Conservation (phyloP, 2,888 invertebrate genomes). For the Microctonus aethiopoides region DNA sequence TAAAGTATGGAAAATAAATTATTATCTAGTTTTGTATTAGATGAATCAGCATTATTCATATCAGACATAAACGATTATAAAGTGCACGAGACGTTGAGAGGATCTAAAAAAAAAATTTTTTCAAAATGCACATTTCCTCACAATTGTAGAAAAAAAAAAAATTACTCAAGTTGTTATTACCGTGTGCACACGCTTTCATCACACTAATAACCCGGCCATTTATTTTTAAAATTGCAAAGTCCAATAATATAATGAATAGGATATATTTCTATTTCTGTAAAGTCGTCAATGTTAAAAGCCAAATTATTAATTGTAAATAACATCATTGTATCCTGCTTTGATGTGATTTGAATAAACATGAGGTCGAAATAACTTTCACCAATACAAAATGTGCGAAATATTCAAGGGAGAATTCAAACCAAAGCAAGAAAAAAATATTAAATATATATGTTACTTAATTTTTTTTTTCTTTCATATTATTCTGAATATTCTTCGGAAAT, state of each 20-base stretch:
- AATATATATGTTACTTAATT: too few species aligned
- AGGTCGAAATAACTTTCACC: not conserved
- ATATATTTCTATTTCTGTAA: not conserved
- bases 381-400: not conserved
- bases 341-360: not conserved
- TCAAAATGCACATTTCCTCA: not conserved
- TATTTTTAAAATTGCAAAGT: not conserved
- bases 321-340: not conserved
- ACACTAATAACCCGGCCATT: conserved; percentile 13
- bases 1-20: not conserved
- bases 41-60: not conserved
- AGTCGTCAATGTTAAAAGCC: not conserved
- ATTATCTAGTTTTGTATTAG: not conserved
- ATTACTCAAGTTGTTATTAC: not conserved
- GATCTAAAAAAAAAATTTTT: not conserved
- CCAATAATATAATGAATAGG: not conserved
- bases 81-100: not conserved
- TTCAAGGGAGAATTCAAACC: not conserved
- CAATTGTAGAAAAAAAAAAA: not conserved
- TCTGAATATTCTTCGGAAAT: too few species aligned
- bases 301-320: not conserved
- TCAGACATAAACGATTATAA: not conserved
- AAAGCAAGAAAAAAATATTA: too few species aligned
- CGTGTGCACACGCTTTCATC: conserved; percentile 1
- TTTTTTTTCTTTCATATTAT: too few species aligned